phyloP scores from a whole-genome alignment of 2,888 invertebrate species.

The Perithous albicinctus region DNA sequence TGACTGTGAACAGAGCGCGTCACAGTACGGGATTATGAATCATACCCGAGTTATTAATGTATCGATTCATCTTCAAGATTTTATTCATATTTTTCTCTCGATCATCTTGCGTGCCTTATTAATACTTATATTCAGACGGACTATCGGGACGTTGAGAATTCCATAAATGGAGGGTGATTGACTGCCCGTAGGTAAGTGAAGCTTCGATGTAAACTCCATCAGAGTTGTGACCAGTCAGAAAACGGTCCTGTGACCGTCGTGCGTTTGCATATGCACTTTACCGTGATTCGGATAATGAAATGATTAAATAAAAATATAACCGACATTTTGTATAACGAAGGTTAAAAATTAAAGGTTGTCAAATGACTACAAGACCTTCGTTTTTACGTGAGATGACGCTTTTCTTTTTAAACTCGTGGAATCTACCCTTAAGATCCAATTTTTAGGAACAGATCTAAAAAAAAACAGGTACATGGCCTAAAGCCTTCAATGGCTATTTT shows the following conservation, averaged over 20 bases:
- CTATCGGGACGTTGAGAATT: not conserved
- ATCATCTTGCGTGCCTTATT: conserved; percentile 1
- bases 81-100: conserved; percentile 28
- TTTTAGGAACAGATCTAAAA: not conserved
- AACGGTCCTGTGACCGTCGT: too few species aligned
- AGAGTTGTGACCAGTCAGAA: too few species aligned
- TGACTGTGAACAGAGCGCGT: conserved; percentile 26
- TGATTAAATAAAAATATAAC: too few species aligned
- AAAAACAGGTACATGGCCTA: not conserved
- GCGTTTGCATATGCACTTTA: too few species aligned
- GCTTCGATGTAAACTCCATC: not conserved
- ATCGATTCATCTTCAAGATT: conserved; percentile 76
- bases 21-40: conserved; percentile 75
- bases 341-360: too few species aligned
- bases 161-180: not conserved
- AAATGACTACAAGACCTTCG: too few species aligned
- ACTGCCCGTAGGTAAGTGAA: not conserved
- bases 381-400: too few species aligned
- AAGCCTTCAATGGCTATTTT: too few species aligned
- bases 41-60: conserved; percentile 82
- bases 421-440: too few species aligned
- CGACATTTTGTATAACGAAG: too few species aligned
- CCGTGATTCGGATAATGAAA: too few species aligned
- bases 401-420: too few species aligned
- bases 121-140: conserved; percentile 7